Evolutionary conservation across 2,113 vertebrate genomes (phyloP).

Genomic region (Cygnus buccinator): DNA sequence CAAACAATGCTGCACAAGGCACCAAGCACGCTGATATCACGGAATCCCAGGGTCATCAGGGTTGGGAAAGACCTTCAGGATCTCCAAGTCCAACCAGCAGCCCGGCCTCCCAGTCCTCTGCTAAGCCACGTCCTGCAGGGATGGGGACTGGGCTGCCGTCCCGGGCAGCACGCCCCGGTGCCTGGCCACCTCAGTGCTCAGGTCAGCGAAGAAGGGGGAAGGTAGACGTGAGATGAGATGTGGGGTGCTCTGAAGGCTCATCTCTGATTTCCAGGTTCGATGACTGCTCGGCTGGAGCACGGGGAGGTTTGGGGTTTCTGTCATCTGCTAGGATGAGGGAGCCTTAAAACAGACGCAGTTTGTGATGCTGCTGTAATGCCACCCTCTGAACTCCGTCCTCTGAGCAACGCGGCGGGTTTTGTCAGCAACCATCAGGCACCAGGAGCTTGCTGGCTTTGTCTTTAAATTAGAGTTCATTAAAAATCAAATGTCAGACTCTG

Average conservation of each 20-base stretch:
- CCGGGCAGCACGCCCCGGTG: too few species aligned
- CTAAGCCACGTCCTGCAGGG: too few species aligned
- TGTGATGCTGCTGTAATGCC: not conserved
- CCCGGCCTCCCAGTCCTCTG: too few species aligned
- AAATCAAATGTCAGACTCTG: not conserved
- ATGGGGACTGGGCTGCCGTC: too few species aligned
- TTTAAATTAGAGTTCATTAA: not conserved
- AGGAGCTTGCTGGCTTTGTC: not conserved
- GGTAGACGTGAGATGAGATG: accelerated
- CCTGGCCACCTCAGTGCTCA: too few species aligned
- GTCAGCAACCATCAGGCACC: not conserved
- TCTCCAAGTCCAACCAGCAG: too few species aligned
- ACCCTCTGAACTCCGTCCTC: not conserved
- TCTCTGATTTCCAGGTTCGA: not conserved
- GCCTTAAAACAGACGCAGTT: not conserved
- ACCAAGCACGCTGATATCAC: not conserved
- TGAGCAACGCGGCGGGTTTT: not conserved
- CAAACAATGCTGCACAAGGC: too few species aligned
- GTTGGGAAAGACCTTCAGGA: too few species aligned
- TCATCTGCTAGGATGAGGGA: not conserved
- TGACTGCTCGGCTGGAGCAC: not conserved
- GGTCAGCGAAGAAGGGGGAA: accelerated
- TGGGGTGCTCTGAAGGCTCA: not conserved
- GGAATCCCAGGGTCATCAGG: too few species aligned
- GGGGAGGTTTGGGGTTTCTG: not conserved